Evolutionary conservation across 2,888 invertebrate species (phyloP).

Genomic region (Noctua comes): DNA sequence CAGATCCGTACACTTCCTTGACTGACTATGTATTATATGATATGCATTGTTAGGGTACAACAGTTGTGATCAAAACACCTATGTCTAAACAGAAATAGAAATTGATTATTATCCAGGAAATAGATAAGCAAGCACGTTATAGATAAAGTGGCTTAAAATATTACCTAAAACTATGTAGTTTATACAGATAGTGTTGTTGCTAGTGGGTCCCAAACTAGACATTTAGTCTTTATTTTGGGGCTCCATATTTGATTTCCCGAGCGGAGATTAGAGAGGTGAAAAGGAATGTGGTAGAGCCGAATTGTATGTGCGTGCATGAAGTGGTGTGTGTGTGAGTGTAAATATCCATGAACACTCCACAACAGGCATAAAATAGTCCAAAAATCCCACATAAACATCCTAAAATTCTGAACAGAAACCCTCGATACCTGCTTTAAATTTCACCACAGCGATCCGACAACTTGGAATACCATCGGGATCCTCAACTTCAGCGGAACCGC

Average conservation of each 20-base stretch:
- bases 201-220: not conserved
- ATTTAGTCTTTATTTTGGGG: not conserved
- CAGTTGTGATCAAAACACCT: not conserved
- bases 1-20: not conserved
- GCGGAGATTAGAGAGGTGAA: not conserved
- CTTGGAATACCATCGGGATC: slow-evolving; percentile 57
- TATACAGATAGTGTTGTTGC: not conserved
- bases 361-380: not conserved
- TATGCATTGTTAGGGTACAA: too few relatives aligned
- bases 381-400: not conserved
- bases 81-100: not conserved
- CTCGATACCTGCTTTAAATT: slow-evolving; percentile 49
- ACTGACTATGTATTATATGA: not conserved
- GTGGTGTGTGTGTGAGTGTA: not conserved
- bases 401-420: slow-evolving; percentile 3
- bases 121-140: not conserved
- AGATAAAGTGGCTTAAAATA: not conserved
- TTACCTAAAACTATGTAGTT: not conserved
- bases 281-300: not conserved
- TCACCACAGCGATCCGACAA: slow-evolving; percentile 40
- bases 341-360: not conserved
- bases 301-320: not conserved
- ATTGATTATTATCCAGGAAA: not conserved
- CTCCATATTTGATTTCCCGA: too few relatives aligned
- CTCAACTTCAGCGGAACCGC: slow-evolving; percentile 36